Conservation (phyloP, 2,888 invertebrate species). For the Bedellia somnulentella region DNA sequence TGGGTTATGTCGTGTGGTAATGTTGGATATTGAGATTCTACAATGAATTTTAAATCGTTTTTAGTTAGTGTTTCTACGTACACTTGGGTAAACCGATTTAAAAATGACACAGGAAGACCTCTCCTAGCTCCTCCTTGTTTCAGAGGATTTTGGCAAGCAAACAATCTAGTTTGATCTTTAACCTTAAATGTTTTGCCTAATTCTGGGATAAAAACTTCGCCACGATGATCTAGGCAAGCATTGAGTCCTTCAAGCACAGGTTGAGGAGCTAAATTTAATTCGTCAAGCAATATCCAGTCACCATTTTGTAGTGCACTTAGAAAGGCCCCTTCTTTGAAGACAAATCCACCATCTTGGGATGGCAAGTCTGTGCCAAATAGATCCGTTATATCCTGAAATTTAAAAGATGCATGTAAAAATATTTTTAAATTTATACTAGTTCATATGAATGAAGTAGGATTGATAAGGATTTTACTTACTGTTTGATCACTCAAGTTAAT, state of each 20-base stretch:
- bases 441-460: no score
- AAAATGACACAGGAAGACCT: slow-evolving; percentile 93
- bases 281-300: slow-evolving; percentile 96
- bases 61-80: slow-evolving; percentile 66
- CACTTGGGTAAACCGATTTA: slow-evolving; percentile 96
- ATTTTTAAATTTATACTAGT: neutral
- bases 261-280: slow-evolving; percentile 97
- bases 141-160: slow-evolving; percentile 97
- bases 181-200: slow-evolving; percentile 84
- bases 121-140: slow-evolving; percentile 94
- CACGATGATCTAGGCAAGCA: slow-evolving; percentile 96
- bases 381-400: slow-evolving; percentile 85
- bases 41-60: slow-evolving; percentile 69
- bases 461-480: slow-evolving; percentile 66
- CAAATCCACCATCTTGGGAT: slow-evolving; percentile 90
- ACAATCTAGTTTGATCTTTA: slow-evolving; percentile 77
- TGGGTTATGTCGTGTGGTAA: slow-evolving; percentile 63
- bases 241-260: slow-evolving; percentile 98
- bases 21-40: slow-evolving; percentile 64
- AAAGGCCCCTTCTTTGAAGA: slow-evolving; percentile 96
- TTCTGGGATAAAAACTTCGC: slow-evolving; percentile 95
- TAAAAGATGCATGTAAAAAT: no score
- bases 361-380: slow-evolving; percentile 98
- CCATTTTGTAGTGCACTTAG: slow-evolving; percentile 89
- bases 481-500: slow-evolving; percentile 99